phyloP scores from a whole-genome alignment of 2,797 vertebrate genomes.

The Melopsittacus undulatus region DNA sequence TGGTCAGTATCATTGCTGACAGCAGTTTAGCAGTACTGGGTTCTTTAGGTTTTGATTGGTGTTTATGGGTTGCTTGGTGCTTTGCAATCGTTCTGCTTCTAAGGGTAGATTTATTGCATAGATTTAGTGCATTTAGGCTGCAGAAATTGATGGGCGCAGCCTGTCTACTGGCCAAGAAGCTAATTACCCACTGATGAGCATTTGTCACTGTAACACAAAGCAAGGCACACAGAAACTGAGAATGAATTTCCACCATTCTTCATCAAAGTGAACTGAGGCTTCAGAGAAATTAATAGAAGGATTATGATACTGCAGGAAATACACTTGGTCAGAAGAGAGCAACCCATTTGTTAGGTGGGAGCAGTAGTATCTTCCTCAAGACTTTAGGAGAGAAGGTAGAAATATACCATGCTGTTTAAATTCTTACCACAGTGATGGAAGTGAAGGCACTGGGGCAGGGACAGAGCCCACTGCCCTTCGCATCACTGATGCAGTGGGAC shows the following conservation, averaged over 20 bases:
- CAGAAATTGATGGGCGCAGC: neutral
- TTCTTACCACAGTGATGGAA: neutral
- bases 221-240: slow-evolving; percentile 4
- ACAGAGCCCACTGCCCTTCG: fast-evolving
- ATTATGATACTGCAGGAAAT: slow-evolving; percentile 1
- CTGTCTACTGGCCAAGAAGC: neutral
- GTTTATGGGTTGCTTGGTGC: neutral
- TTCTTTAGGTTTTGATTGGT: slow-evolving; percentile 2
- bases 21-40: neutral
- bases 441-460: neutral
- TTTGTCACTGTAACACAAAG: slow-evolving; percentile 1
- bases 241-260: neutral
- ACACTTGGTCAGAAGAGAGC: neutral
- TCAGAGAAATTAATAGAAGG: neutral
- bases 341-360: neutral
- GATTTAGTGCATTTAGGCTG: neutral
- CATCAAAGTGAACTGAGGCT: neutral
- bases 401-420: neutral
- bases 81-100: neutral
- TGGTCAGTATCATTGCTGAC: neutral
- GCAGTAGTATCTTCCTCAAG: neutral
- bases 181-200: neutral
- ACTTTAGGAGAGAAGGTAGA: neutral
- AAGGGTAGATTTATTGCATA: neutral
- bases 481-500: neutral